Evolutionary conservation across 2,888 invertebrate genomes (phyloP).

Genomic region (Trachelus tabidus): DNA sequence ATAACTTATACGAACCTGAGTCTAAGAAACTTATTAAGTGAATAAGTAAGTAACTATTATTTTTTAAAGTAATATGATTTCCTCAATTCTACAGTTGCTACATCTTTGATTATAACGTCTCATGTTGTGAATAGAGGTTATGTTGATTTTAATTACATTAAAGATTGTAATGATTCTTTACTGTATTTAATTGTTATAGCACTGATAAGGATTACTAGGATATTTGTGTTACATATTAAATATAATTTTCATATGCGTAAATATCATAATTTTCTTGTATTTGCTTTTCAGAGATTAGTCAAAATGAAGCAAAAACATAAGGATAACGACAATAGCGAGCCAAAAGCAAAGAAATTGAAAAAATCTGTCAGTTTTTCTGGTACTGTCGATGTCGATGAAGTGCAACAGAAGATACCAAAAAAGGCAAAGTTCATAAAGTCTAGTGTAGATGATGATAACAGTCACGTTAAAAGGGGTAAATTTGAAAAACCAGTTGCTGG

Average conservation of each 20-base stretch:
- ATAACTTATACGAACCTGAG: not conserved
- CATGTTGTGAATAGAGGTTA: not conserved
- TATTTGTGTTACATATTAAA: not conserved
- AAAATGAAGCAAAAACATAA: slow-evolving; percentile 8
- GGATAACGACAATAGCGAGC: not conserved
- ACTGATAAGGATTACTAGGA: not conserved
- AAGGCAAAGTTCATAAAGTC: not conserved
- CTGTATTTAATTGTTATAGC: not conserved
- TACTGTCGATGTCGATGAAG: not conserved
- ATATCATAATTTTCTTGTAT: not conserved
- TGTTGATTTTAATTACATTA: not conserved
- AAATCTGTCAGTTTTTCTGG: not conserved
- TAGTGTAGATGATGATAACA: not conserved
- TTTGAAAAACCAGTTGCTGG: slow-evolving; percentile 27
- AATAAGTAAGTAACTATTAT: not conserved
- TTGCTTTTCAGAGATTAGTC: not conserved
- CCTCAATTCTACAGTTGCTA: not conserved
- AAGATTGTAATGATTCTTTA: not conserved
- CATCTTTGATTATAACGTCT: not conserved
- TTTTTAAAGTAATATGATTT: not conserved
- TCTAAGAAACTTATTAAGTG: not conserved
- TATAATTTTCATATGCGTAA: not conserved
- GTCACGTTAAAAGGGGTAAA: slow-evolving; percentile 17
- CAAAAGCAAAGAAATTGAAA: slow-evolving; percentile 17
- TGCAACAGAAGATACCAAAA: not conserved